A percentile compares a stretch with the other conserved stretches of the same genome.
These are phyloP conservation scores for Acronicta alni DNA, from an alignment of 2,888 invertebrate genomes.

Conservation along the genomic window DNA sequence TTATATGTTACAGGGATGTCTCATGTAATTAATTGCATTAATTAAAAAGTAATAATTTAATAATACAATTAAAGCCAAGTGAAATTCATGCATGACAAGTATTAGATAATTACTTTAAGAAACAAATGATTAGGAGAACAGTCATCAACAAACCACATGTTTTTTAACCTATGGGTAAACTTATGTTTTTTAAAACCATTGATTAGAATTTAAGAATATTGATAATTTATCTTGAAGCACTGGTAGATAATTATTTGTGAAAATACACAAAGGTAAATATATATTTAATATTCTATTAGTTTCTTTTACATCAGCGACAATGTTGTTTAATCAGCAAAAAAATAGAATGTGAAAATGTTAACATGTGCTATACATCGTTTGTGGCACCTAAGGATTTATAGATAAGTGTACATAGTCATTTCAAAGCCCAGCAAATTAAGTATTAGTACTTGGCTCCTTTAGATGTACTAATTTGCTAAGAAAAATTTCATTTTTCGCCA, in stretches of 20 bases:
- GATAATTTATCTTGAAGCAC: background rate
- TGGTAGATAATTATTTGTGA: background rate
- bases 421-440: background rate
- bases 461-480: background rate
- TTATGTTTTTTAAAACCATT: background rate
- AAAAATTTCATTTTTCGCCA: constrained; percentile 13
- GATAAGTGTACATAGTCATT: background rate
- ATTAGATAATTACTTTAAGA: constrained; percentile 7
- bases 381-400: background rate
- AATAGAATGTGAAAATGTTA: background rate
- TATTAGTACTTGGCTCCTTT: no score
- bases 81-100: constrained; percentile 15
- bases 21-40: no score
- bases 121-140: background rate
- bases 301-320: background rate
- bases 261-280: no score
- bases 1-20: constrained; percentile 11
- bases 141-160: background rate
- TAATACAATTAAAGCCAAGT: constrained; percentile 27
- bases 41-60: constrained; percentile 19
- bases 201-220: background rate
- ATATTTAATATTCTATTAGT: no score
- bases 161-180: background rate
- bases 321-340: background rate
- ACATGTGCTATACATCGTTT: background rate